These are phyloP conservation scores for Scolopax mira DNA, from an alignment of 2,113 vertebrate genomes.

Conservation along the genomic window DNA sequence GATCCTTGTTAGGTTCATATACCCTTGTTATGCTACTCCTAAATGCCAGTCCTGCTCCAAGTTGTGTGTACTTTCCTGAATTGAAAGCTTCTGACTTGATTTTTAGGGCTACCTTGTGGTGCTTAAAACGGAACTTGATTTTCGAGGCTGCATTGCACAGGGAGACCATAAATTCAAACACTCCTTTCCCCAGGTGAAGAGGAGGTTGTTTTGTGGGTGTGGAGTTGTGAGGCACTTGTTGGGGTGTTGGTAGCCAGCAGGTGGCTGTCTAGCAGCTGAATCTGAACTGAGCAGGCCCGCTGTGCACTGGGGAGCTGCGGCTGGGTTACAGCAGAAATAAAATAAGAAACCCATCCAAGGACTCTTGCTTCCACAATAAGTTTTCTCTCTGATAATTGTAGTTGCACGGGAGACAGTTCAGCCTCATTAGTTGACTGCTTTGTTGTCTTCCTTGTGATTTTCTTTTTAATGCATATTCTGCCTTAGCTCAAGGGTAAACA, in stretches of 20 bases:
- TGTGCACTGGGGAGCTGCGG: background rate
- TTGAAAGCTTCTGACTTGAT: background rate
- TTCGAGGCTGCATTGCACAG: background rate
- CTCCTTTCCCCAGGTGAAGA: background rate
- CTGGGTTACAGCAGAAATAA: background rate
- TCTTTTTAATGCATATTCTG: background rate
- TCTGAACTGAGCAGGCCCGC: background rate
- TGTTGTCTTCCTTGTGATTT: background rate
- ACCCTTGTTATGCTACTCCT: fast-evolving
- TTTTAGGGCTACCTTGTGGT: background rate
- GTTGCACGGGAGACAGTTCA: background rate
- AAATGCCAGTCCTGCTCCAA: background rate
- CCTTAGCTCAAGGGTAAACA: background rate
- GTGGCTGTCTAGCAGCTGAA: constrained; percentile 30
- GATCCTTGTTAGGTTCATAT: background rate
- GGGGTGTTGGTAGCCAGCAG: constrained; percentile 27
- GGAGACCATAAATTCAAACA: background rate
- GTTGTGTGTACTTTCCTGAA: background rate
- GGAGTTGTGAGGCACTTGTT: background rate
- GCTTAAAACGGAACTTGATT: background rate
- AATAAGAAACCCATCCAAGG: background rate
- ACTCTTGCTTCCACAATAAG: background rate
- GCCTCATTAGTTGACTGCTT: background rate
- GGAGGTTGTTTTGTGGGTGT: background rate
- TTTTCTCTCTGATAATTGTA: background rate